Percentiles rank a stretch among this genome's conserved stretches.
phyloP scores from a whole-genome alignment of 2,888 invertebrate genomes.

The Endotricha flammealis region DNA sequence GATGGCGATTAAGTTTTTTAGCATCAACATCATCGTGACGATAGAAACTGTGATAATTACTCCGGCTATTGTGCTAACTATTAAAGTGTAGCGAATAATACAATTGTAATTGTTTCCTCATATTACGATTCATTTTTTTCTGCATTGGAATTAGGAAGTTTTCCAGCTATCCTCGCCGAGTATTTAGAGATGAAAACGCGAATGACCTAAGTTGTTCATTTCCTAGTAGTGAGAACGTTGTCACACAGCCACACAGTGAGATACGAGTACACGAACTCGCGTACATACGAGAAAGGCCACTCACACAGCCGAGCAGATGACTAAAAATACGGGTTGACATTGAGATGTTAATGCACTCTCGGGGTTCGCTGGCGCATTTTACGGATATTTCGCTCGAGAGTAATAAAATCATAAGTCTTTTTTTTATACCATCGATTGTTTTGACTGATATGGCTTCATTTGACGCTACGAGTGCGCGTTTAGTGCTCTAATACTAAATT shows the following conservation, averaged over 20 bases:
- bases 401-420: constrained; percentile 37
- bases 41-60: constrained; percentile 48
- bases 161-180: constrained; percentile 22
- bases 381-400: constrained; percentile 50
- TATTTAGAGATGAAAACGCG: constrained; percentile 34
- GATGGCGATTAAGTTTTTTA: constrained; percentile 17
- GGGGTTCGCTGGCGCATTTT: constrained; percentile 53
- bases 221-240: constrained; percentile 48
- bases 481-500: constrained; percentile 50
- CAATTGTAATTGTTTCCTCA: constrained; percentile 55
- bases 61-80: constrained; percentile 48
- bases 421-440: constrained; percentile 62
- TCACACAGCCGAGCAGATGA: constrained; percentile 54
- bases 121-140: constrained; percentile 21
- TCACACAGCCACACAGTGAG: constrained; percentile 30
- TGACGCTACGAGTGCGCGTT: constrained; percentile 40
- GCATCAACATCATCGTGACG: constrained; percentile 35
- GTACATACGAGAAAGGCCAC: constrained; percentile 53
- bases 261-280: constrained; percentile 28
- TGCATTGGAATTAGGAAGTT: constrained; percentile 9
- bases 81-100: constrained; percentile 44
- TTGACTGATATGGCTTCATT: constrained; percentile 53
- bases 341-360: constrained; percentile 77
- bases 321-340: constrained; percentile 77
- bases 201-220: constrained; percentile 57